Evolutionary conservation across 2,797 vertebrate species (phyloP).

Genomic region (Hippocampus kuda): DNA sequence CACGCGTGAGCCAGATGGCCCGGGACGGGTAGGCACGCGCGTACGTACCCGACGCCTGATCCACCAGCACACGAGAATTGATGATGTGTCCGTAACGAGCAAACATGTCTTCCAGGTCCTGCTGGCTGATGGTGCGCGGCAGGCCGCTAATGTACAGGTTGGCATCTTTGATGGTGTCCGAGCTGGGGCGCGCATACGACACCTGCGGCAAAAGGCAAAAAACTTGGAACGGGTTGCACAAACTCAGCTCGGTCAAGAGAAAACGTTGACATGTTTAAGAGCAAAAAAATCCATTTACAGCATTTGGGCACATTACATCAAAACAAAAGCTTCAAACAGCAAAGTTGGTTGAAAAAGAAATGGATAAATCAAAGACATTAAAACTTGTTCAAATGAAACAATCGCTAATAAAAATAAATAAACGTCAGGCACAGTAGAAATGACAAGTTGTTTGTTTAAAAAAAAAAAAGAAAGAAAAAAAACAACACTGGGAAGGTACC

Average conservation of each 20-base stretch:
- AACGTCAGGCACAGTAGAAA: slow-evolving; percentile 35
- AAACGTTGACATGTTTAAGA: neutral
- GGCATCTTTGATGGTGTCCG: slow-evolving; percentile 92
- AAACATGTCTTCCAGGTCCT: slow-evolving; percentile 96
- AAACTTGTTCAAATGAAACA: slow-evolving; percentile 18
- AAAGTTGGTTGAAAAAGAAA: slow-evolving; percentile 27
- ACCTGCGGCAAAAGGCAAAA: slow-evolving; percentile 32
- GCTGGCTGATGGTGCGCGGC: slow-evolving; percentile 86
- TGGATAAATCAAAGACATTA: slow-evolving; percentile 24
- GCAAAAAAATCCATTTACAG: neutral
- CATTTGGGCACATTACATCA: neutral
- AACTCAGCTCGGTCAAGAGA: neutral
- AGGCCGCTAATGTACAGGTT: slow-evolving; percentile 95
- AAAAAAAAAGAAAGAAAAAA: slow-evolving; percentile 22
- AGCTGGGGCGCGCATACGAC: slow-evolving; percentile 84
- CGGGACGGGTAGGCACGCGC: no score
- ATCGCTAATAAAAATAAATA: slow-evolving; percentile 21
- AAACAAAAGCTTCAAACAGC: slow-evolving; percentile 5
- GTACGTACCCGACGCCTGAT: slow-evolving; percentile 84
- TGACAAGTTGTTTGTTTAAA: slow-evolving; percentile 20
- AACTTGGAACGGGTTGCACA: no score
- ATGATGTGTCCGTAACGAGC: slow-evolving; percentile 88
- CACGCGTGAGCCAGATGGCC: neutral
- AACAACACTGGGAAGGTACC: slow-evolving; percentile 34
- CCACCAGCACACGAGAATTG: slow-evolving; percentile 91